Base-by-base conservation (phyloP, 92 coral and sea anemone genomes). In the Epizoanthus illoricatus region DNA sequence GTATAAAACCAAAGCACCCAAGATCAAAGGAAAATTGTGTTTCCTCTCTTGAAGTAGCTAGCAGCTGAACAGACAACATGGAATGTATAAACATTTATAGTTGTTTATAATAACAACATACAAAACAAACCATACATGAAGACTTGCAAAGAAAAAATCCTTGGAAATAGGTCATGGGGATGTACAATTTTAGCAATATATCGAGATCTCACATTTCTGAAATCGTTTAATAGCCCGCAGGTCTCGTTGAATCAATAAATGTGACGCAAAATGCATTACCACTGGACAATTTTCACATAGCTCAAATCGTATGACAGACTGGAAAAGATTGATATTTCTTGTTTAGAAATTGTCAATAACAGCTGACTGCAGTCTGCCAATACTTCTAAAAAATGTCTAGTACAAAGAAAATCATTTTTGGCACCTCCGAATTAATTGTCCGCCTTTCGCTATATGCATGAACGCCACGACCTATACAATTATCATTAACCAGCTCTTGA, bases 1-100 rank as follows among this genome's bases (percentile, higher is more conserved):
- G 75, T 19, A 43, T n/a, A 71, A 71, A 41, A 71, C 13, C 20
- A 71, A 71, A 71, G 59, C 36, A 71, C 10, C 47, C 60, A 71
- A 10, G 60, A 71, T 71, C 10, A 47, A 71, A 71, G n/a, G 47
- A 71, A 23, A 67, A 24, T 71, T 6, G 4, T 28, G 70, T 65
- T 19, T 65, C 28, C 40, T 24, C 18, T 65, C n/a, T 65, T 16
- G 73, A 68, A 19, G 2, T 68, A 39, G 5, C 52, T 68, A 39
- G 5, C 52, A 68, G 21, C 40, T 39, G 20, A 68, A 8, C 5
- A 68, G 42, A 68, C 43, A 68, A 5, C 52, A 16, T 5, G 20
- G n/a, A 10, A 7, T 45, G 4, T 45, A 45, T 45, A 45, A 52
- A 52, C 56, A 52, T 52, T 52, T 52, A 52, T 52, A 7, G 56